Base-by-base conservation (phyloP, 2,888 invertebrate species). In the Chironomus tentans region DNA sequence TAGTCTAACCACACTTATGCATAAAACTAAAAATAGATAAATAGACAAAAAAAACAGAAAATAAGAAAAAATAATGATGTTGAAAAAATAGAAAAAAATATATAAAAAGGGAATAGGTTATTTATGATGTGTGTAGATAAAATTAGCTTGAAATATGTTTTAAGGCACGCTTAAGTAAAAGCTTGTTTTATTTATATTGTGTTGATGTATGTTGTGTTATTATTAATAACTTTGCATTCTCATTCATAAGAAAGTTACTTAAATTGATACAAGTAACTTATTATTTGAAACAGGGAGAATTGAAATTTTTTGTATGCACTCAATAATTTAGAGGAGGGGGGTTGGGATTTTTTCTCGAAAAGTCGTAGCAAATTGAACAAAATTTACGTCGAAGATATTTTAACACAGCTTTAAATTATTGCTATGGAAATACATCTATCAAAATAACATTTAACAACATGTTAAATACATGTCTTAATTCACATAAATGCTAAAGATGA, bases 121-220 rank as follows among this genome's bases (percentile, higher is more conserved):
- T 65, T 65, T 65, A 65, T 65, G 65, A 65, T 65, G 22, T 65
- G 65, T 65, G 65, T 65, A 65, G 24, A 24, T 24, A 65, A 65
- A 65, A 65, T 13, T 21, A 65, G 21, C 22, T 24, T 24, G n/a
- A 65, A 21, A 22, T 56, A 46, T 73, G 15, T 73, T 73, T 28
- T 61, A 7, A 73, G 18, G 72, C 72, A 73, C 72, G 72, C 72
- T 62, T 62, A 28, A 38, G 56, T 28, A 46, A 73, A 61, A 50
- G 62, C 62, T 73, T 73, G 62, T 56, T 73, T 62, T 65, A 65
- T 65, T 18, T 56, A 56, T 18, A 56, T 56, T 56, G 56, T 56
- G 62, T 62, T 38, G 38, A 38, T 38, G 38, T 38, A 38, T 38
- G 38, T 38, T 38, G 38, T 38, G 38, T 10, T 38, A 10, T 10